Evolutionary conservation across 2,888 invertebrate species (phyloP), one percentile per base, ranked within the genome.

Genomic region (Coelopa pilipes): DNA sequence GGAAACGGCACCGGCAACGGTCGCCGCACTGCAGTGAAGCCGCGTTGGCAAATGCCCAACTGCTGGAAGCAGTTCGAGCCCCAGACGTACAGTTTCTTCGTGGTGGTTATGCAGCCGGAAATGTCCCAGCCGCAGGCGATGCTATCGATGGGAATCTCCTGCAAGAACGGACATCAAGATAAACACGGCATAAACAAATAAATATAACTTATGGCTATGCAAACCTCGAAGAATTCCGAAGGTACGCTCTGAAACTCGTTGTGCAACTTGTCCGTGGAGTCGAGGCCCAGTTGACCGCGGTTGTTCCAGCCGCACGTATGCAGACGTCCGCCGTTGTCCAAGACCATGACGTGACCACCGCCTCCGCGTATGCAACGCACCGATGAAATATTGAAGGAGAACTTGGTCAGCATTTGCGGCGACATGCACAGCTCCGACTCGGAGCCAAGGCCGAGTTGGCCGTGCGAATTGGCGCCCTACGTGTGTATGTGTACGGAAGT

Each of bases 401-500:
- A 77, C 74, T 81, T 84, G 70, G 77, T 50, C 45, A 88, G 78
- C 75, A 86, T 86, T 66, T 88, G 88, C 57, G 93, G 93, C 78
- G 88, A 87, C 79, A 90, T 87, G 77, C 91, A 90, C 87, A 93
- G 91, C 83, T 95, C 95, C 79, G 90, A 91, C 78, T 89, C 89
- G 76, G 88, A 84, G 76, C 92, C 93, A 82, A 93, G 89, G 77
- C 93, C 93, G 76, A 95, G 89, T 87, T 95, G 95, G 68, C 94
- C 94, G 84, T 94, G 93, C 77, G 94, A 94, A 88, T 95, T 95
- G 74, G 95, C 94, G 82, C 95, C 95, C 95, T 95, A 47, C 34
- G 21, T 24, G 10, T 34, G 7, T 34, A 7, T 34, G 34, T 34
- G 34, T 34, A 47, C 9, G 57, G n/a, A n/a, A n/a, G 17, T 57